Evolutionary conservation across 2,113 vertebrate genomes (phyloP).

Genomic region (Hassar affinis): DNA sequence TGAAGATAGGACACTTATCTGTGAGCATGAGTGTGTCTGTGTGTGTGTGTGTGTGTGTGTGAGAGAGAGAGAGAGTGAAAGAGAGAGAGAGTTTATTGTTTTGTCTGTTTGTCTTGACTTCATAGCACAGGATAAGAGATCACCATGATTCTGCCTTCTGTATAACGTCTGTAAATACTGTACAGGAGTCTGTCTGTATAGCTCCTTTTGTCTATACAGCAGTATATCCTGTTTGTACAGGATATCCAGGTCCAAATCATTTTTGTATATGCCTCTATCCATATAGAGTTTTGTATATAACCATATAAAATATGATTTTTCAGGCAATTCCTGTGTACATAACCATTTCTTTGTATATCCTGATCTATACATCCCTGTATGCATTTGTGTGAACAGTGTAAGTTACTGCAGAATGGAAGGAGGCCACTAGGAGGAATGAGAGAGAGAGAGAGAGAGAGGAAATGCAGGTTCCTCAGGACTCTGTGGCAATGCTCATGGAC

Average conservation of each 20-base stretch:
- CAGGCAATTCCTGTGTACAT: neutral
- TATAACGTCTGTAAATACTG: conserved; percentile 16
- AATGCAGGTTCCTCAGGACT: conserved; percentile 44
- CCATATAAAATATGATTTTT: neutral
- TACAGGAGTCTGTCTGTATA: neutral
- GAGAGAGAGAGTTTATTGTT: neutral
- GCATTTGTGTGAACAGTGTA: neutral
- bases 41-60: neutral
- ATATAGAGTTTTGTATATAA: neutral
- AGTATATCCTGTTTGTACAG: no score
- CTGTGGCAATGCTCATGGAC: conserved; percentile 29
- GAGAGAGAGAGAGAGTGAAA: no score
- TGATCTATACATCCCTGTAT: neutral
- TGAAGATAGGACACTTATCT: neutral
- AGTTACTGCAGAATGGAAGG: conserved; percentile 26
- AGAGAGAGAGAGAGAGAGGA: conserved; percentile 36
- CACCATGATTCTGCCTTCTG: conserved; percentile 22
- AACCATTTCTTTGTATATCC: no score
- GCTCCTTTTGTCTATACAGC: neutral
- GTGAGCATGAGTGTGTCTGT: neutral
- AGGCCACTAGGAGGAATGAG: conserved; percentile 26
- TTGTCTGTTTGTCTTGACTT: conserved; percentile 28
- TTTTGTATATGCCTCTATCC: no score
- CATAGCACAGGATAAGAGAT: conserved; percentile 27
- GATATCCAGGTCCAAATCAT: neutral